Base-by-base conservation (phyloP, 2,888 invertebrate species). In the Pammene aurita region DNA sequence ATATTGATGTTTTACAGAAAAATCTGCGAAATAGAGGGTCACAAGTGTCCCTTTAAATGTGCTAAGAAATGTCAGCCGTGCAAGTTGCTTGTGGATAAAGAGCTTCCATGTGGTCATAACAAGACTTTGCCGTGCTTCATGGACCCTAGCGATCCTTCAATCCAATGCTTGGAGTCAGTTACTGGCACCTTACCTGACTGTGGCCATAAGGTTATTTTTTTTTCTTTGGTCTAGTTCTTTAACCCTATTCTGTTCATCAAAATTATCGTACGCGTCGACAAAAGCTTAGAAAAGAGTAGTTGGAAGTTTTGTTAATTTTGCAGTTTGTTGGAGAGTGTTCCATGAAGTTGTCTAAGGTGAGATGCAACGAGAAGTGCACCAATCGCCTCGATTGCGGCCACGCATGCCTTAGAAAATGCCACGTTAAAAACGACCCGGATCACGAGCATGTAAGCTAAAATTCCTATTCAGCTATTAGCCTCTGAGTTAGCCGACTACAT, bases 371-470 rank as follows among this genome's bases (percentile, higher is more conserved):
- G 56, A 80, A 84, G 14, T 96, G 95, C 13, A 44, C 52, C 14
- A 57, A 64, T 52, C 50, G 69, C 4, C 69, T 69, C 26, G 41
- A 10, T 14, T 69, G 89, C 81, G 95, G 96, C 0, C 96, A 96
- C 81, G 82, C 86, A 0, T 96, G 96, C 80, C 72, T 60, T 1
- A 80, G 75, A 60, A 78, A 71, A 0, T 96, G 96, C 78, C 96
- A 96, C 78, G 87, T 93, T 34, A 81, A 78, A 0, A 78, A 92
- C 41, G 95, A 95, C 81, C 94, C 94, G 0, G 89, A 94, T 66
- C 95, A 96, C 80, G 78, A 11, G 1, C 42, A 10, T 7, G 42
- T 42, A 42, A 42, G 26, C 4, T 26, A 4, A n/a, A n/a, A n/a
- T n/a, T n/a, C 26, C 4, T 26, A 26, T 26, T 26, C 26, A 26